A percentile compares a stretch with the other conserved stretches of the same genome.
Conservation (phyloP, 2,888 invertebrate species). For the Melipona bicolor region DNA sequence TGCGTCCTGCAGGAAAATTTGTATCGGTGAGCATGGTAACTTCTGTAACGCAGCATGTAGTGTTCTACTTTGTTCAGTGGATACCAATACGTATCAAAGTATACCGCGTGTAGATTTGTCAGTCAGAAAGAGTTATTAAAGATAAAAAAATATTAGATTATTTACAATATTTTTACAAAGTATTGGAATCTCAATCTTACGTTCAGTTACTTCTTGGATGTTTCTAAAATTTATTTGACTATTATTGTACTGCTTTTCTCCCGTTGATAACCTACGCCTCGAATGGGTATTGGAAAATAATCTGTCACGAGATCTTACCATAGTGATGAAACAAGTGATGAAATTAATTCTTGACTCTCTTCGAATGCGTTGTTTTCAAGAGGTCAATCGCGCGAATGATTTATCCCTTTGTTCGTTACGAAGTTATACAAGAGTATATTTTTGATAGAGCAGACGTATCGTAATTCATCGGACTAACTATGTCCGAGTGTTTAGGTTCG, state of each 20-base stretch:
- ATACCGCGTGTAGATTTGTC: background rate
- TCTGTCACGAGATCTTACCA: background rate
- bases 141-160: background rate
- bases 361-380: background rate
- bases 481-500: constrained; percentile 23
- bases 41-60: background rate
- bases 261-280: background rate
- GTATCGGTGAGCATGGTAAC: background rate
- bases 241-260: background rate
- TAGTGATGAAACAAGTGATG: background rate
- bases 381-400: background rate
- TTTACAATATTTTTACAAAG: background rate
- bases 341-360: background rate
- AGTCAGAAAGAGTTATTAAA: background rate
- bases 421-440: background rate
- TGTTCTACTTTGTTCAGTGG: background rate
- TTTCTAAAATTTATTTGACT: background rate
- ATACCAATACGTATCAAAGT: background rate
- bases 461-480: constrained; percentile 33
- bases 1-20: background rate
- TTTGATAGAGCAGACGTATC: constrained; percentile 33
- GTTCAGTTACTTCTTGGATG: background rate
- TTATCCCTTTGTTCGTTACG: constrained; percentile 19
- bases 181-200: background rate
- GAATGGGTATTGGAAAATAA: background rate